phyloP scores from a whole-genome alignment of 2,888 invertebrate genomes.

The Flabesymbios commensalis region DNA sequence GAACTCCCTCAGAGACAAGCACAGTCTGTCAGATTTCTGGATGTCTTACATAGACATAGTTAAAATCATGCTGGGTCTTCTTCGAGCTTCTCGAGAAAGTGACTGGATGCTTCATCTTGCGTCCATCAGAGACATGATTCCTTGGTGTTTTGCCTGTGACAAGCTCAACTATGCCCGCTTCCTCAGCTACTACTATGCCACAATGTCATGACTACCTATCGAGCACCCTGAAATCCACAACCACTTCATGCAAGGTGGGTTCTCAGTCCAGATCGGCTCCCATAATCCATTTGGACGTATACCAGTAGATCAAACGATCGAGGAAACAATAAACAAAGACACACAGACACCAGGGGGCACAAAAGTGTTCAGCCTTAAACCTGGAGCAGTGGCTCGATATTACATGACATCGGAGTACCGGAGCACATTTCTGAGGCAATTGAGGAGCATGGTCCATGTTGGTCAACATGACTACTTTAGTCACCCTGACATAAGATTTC shows the following conservation, averaged over 20 bases:
- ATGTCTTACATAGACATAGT: constrained; percentile 38
- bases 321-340: constrained; percentile 18
- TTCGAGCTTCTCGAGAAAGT: constrained; percentile 30
- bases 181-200: constrained; percentile 23
- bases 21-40: constrained; percentile 31
- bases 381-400: not conserved
- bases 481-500: not conserved
- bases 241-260: constrained; percentile 14
- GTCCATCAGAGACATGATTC: constrained; percentile 27
- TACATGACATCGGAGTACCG: constrained; percentile 13
- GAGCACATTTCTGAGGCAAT: constrained; percentile 3
- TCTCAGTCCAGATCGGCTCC: constrained; percentile 26
- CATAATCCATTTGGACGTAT: constrained; percentile 31
- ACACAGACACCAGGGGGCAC: constrained; percentile 20
- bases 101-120: constrained; percentile 32
- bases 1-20: constrained; percentile 4
- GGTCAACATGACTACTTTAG: too few relatives aligned
- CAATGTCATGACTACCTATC: constrained; percentile 26
- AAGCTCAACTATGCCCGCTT: constrained; percentile 36
- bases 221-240: constrained; percentile 12
- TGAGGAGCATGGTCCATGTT: constrained; percentile 3
- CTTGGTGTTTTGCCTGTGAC: constrained; percentile 38
- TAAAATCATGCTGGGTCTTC: constrained; percentile 21
- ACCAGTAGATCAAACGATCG: constrained; percentile 27
- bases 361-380: constrained; percentile 2